These are phyloP conservation scores for Lophius americanus DNA, from an alignment of 2,797 vertebrate species.

Conservation along the genomic window DNA sequence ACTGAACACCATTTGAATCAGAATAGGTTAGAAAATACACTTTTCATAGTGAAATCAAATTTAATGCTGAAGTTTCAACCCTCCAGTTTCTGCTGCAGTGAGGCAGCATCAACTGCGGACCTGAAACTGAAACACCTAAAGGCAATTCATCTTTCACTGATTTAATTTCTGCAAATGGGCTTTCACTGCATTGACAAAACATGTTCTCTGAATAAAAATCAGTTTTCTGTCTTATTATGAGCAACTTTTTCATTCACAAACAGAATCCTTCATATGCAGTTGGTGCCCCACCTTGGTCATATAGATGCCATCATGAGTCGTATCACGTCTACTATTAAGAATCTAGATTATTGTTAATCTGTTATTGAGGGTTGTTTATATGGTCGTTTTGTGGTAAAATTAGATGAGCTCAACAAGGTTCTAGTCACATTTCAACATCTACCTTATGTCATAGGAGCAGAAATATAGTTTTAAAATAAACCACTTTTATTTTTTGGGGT, in stretches of 20 bases:
- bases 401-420: background rate
- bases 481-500: background rate
- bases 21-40: no score
- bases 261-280: background rate
- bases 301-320: background rate
- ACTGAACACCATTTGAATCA: no score
- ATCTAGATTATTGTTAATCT: no score
- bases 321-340: background rate
- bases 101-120: background rate
- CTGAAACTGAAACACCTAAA: background rate
- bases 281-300: background rate
- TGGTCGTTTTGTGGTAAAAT: no score
- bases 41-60: no score
- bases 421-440: background rate
- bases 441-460: background rate
- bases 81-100: background rate
- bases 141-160: background rate
- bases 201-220: background rate
- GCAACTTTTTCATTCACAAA: background rate
- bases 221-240: background rate
- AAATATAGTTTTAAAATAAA: background rate
- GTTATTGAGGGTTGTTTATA: no score
- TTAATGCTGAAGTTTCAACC: no score
- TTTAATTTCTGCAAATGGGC: background rate
- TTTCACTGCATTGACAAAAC: background rate